Base-by-base conservation (phyloP, 2,888 invertebrate genomes). In the Drosophila demipolita region DNA sequence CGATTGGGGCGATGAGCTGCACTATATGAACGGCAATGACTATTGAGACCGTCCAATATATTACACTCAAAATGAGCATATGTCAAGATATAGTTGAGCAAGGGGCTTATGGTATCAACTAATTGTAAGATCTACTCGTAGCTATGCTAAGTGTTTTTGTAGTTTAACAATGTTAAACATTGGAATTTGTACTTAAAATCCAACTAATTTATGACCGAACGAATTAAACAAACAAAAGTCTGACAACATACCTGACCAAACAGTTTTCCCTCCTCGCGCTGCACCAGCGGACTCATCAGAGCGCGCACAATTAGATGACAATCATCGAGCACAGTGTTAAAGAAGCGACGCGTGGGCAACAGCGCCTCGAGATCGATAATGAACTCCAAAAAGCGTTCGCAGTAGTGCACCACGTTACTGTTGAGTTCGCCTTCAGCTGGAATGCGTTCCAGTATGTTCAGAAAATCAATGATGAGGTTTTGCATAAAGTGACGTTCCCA, bases 361-460 rank as follows among this genome's bases (percentile, higher is more conserved):
- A 99, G 94, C 1, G 99, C 98, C 91, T 99, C 99, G 82, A 99
- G 94, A 93, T 99, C 99, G 66, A 99, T 98, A 93, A 99, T 95
- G 77, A 99, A 94, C 94, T 99, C 99, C 73, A 99, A 93, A 93
- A 99, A 99, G 50, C 99, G 95, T 94, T 99, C 99, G 93, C 98
- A 98, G 92, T 98, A 99, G 82, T 94, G 94, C 50, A 96, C 94
- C 66, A 94, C 94, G 84, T 95, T 94, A 3, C 94, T 87, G 55
- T 94, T 94, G 1, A 95, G 91, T 12, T 94, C 94, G 57, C 96
- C 97, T 69, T 94, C 94, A 54, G 94, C 93, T 0, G 96, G 95
- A 73, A 99, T 95, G 3, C 94, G 94, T 91, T 97, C 97, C 81
- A 99, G 92, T 68, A 97, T 95, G 17, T 94, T 93, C 93, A 98